Conservation (phyloP, 2,113 vertebrate genomes). For the Siniperca knerii region DNA sequence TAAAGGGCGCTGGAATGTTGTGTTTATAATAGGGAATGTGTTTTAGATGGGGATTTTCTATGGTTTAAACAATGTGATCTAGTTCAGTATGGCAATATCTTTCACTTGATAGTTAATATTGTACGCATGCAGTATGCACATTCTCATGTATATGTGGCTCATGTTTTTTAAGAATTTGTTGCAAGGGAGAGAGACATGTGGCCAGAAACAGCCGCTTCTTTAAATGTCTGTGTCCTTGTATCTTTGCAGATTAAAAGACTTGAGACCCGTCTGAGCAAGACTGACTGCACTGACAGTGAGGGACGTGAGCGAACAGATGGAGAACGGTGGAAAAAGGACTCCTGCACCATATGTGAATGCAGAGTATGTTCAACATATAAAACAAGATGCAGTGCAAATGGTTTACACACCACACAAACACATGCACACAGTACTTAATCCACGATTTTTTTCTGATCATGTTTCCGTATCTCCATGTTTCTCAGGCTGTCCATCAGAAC, state of each 20-base stretch:
- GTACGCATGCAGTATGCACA: not conserved
- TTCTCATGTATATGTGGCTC: not conserved
- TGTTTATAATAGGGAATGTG: not conserved
- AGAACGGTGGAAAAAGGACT: slow-evolving; percentile 90
- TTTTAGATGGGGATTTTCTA: not conserved
- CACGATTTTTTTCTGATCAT: not conserved
- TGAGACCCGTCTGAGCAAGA: slow-evolving; percentile 91
- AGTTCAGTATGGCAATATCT: not conserved
- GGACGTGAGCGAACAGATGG: slow-evolving; percentile 86
- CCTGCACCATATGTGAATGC: slow-evolving; percentile 93
- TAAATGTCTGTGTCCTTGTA: not conserved
- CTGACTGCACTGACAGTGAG: slow-evolving; percentile 89
- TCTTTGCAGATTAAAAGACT: slow-evolving; percentile 93
- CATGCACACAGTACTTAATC: not conserved
- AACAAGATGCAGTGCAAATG: not conserved
- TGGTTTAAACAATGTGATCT: not conserved
- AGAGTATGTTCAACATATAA: slow-evolving; percentile 83
- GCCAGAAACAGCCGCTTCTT: not conserved
- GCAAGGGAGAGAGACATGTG: not conserved
- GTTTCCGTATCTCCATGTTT: not conserved
- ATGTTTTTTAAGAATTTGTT: not conserved
- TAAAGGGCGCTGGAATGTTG: not conserved
- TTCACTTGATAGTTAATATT: not conserved
- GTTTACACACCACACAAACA: not conserved
- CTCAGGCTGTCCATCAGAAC: not conserved